Evolutionary conservation across 2,797 vertebrate species (phyloP).

Genomic region (Lepidocolaptes lacrymiger): DNA sequence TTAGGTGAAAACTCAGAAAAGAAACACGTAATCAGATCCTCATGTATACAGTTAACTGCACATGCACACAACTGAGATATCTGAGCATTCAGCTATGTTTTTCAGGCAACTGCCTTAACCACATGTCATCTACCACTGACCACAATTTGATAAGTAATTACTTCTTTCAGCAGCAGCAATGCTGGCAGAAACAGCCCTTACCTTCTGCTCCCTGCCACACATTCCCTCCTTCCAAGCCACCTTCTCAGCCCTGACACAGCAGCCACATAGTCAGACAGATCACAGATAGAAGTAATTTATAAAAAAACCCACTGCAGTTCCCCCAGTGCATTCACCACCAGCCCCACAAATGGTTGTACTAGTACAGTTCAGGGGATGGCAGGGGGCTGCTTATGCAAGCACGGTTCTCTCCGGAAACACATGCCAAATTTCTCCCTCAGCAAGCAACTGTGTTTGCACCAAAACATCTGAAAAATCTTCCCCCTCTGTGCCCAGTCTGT

Average conservation of each 20-base stretch:
- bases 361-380: slow-evolving; percentile 1
- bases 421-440: slow-evolving; percentile 33
- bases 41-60: accelerated
- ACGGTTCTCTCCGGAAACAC: not conserved
- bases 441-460: slow-evolving; percentile 12
- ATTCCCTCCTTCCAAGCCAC: not conserved
- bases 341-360: not conserved
- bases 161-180: not conserved
- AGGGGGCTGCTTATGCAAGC: slow-evolving; percentile 48
- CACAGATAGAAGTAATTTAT: not conserved
- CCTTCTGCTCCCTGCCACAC: not conserved
- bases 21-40: not conserved
- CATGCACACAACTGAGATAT: not conserved
- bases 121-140: not conserved
- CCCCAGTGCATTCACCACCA: not conserved
- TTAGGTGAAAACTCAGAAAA: not conserved
- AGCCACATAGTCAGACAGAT: not conserved
- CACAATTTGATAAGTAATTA: not conserved
- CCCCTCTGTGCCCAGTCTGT: not conserved
- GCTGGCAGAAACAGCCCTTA: not conserved
- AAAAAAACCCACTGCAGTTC: not conserved
- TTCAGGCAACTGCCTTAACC: not conserved
- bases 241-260: not conserved
- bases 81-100: not conserved
- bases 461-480: slow-evolving; percentile 58